A percentile compares a stretch with the other conserved stretches of the same genome.
phyloP scores from a whole-genome alignment of 2,888 invertebrate genomes.

The Cerceris rybyensis region DNA sequence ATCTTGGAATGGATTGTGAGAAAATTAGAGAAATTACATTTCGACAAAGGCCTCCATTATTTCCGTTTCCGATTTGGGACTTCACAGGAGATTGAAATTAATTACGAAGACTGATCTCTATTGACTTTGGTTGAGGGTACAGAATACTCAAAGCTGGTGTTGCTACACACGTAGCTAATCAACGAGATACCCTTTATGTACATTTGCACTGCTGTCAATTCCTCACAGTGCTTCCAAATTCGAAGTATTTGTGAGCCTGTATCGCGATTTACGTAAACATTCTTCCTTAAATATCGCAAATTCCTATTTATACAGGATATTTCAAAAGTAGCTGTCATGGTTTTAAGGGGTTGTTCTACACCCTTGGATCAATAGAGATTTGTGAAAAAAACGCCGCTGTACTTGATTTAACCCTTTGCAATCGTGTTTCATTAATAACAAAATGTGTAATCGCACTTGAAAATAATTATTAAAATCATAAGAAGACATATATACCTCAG shows the following conservation, averaged over 20 bases:
- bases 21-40: no score
- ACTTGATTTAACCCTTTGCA: no score
- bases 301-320: slow-evolving; percentile 40
- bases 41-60: slow-evolving; percentile 1
- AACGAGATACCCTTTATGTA: slow-evolving; percentile 67
- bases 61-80: background rate
- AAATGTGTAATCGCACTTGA: no score
- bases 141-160: slow-evolving; percentile 60
- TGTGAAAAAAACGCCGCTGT: no score
- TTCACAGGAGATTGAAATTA: slow-evolving; percentile 56
- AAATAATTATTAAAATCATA: no score
- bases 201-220: slow-evolving; percentile 73
- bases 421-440: no score
- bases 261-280: slow-evolving; percentile 37
- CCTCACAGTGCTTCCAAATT: slow-evolving; percentile 61
- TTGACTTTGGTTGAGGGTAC: slow-evolving; percentile 69
- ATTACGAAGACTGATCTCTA: slow-evolving; percentile 68
- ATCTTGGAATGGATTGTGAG: no score
- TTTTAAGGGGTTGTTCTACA: no score
- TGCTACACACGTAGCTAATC: slow-evolving; percentile 75
- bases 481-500: no score
- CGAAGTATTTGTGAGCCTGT: slow-evolving; percentile 46
- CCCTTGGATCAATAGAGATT: no score
- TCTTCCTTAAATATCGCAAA: slow-evolving; percentile 54
- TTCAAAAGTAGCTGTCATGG: no score